A percentile compares a stretch with the other conserved stretches of the same genome.
Conservation (phyloP, 2,797 vertebrate species). For the Lacerta viridis region DNA sequence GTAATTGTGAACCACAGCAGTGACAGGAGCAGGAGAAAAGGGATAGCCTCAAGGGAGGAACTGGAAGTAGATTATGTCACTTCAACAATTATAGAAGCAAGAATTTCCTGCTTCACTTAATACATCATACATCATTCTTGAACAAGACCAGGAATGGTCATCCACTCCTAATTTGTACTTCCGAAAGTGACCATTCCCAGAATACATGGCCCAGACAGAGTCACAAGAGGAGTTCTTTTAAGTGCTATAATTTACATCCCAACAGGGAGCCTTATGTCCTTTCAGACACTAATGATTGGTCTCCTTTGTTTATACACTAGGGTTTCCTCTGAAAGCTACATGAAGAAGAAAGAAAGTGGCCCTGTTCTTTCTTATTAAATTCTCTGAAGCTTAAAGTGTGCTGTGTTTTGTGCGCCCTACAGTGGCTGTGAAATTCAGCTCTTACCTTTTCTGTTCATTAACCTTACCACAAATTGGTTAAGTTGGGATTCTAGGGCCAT, state of each 20-base stretch:
- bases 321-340: conserved; percentile 57
- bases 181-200: conserved; percentile 33
- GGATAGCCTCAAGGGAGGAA: neutral
- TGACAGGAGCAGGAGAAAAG: neutral
- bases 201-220: conserved; percentile 41
- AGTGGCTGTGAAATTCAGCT: conserved; percentile 18
- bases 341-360: conserved; percentile 14
- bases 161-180: conserved; percentile 12
- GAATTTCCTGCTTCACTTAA: conserved; percentile 13
- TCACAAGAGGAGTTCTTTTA: conserved; percentile 30
- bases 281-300: conserved; percentile 56
- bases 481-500: neutral
- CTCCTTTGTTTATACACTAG: conserved; percentile 68
- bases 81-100: neutral
- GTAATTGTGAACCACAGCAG: neutral
- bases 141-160: neutral
- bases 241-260: conserved; percentile 61
- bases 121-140: neutral
- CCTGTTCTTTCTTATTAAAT: conserved; percentile 30
- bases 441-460: conserved; percentile 33
- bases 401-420: conserved; percentile 13
- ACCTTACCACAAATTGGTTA: neutral
- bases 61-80: neutral
- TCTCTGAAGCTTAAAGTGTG: conserved; percentile 24
- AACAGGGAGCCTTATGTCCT: conserved; percentile 52